Base-by-base conservation (phyloP, 2,888 invertebrate genomes). In the Brenthis daphne region DNA sequence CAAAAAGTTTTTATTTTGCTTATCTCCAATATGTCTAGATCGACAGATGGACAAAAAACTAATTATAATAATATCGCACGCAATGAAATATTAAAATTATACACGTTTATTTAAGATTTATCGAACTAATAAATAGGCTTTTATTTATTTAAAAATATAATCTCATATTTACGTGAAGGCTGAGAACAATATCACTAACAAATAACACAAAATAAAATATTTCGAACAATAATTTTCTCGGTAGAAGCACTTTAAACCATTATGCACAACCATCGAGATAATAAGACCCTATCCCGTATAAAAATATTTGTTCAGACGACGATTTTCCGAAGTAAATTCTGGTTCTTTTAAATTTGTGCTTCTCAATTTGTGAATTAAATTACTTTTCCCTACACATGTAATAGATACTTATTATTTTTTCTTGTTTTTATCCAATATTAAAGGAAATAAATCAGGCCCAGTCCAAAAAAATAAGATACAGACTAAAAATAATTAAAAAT, bases 181-280 rank as follows among this genome's bases (percentile, higher is more conserved):
- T 37, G 6, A 8, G 11, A 43, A 43, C 6, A 43, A 43, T 43
- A 43, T 43, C 37, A 43, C 37, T 2, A 43, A 47, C n/a, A n/a
- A 24, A 24, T 47, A 43, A 11, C 8, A 47, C 47, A 24, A 50
- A 60, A 54, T 29, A 54, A 48, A 47, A 50, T 50, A 29, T 51
- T 60, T 43, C 56, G 20, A 12, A 14, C 47, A 6, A 64, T 37
- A 47, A 70, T 57, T 55, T 16, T 57, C 54, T 24, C n/a, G n/a
- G 57, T 6, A 16, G 50, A 37, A 67, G 37, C 43, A 57, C 57
- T 65, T 61, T 20, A 61, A 33, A 53, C 6, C 51, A 24, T 64
- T 64, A 64, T 61, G 51, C 67, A 55, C 56, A 61, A 54, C 51
- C 57, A 56, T 61, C 56, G 53, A 70, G 43, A 48, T 70, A 67